phyloP scores from a whole-genome alignment of 2,797 vertebrate genomes.

The Heterohyrax brucei region DNA sequence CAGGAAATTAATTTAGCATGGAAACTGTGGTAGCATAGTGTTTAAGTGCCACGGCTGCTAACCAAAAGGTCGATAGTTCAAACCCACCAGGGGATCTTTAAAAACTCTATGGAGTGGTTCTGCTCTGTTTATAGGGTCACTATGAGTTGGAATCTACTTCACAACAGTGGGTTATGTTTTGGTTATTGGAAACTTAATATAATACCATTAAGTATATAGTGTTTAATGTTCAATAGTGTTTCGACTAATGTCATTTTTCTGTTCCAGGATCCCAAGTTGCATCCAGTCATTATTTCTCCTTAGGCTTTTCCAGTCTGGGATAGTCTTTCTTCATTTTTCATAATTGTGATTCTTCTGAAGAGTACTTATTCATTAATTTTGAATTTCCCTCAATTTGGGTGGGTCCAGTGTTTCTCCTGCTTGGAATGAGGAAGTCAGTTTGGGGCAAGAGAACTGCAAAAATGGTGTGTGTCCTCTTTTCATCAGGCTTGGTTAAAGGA shows the following conservation, averaged over 20 bases:
- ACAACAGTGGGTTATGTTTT: no score
- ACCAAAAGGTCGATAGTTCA: no score
- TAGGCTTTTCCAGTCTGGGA: accelerated
- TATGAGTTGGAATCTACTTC: no score
- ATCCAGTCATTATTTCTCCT: not conserved
- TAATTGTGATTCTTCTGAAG: not conserved
- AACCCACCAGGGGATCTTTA: no score
- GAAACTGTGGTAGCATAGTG: no score
- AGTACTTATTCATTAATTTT: accelerated
- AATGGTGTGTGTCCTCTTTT: accelerated
- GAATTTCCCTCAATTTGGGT: not conserved
- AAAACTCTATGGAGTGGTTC: no score
- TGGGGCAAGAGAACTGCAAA: not conserved
- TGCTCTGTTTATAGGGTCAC: no score
- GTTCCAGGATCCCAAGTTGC: not conserved
- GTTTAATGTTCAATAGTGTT: accelerated
- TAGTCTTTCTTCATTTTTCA: not conserved
- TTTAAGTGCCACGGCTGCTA: no score
- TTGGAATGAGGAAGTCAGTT: accelerated
- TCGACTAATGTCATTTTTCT: not conserved
- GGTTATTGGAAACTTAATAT: no score
- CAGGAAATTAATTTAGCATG: not conserved
- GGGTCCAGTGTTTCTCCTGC: not conserved
- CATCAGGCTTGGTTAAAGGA: not conserved
- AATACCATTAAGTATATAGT: not conserved